Conservation (phyloP, 1,140 invertebrate genomes). For the Piezodorus guildinii region DNA sequence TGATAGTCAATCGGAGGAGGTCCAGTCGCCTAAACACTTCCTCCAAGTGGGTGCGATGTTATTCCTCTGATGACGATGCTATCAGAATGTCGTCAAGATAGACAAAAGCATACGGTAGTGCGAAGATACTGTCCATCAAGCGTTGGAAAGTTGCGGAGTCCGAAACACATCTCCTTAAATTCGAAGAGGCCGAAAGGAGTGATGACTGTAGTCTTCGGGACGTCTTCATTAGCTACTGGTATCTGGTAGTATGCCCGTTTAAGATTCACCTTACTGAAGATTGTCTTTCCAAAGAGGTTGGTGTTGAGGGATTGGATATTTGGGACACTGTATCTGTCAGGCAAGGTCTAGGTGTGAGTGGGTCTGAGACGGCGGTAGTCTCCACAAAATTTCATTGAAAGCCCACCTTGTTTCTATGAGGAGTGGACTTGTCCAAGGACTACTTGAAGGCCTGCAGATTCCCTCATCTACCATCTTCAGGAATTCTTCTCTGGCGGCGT, state of each 20-base stretch:
- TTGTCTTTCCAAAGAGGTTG: not conserved
- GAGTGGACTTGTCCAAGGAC: slow-evolving; percentile 35
- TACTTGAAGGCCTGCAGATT: slow-evolving; percentile 29
- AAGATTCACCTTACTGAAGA: no score
- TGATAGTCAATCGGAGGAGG: slow-evolving; percentile 22
- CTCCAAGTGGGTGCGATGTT: slow-evolving; percentile 27
- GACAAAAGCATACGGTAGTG: slow-evolving; percentile 16
- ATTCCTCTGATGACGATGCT: slow-evolving; percentile 19
- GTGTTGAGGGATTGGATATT: not conserved
- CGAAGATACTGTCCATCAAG: slow-evolving; percentile 19
- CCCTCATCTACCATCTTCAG: slow-evolving; percentile 30
- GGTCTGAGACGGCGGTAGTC: slow-evolving; percentile 35
- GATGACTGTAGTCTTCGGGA: no score
- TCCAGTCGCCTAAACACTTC: slow-evolving; percentile 25
- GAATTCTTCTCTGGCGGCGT: slow-evolving; percentile 20
- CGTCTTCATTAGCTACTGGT: no score
- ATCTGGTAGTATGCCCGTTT: no score
- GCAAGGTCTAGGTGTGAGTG: slow-evolving; percentile 31
- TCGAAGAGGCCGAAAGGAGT: no score
- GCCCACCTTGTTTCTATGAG: slow-evolving; percentile 35
- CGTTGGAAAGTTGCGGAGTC: slow-evolving; percentile 22
- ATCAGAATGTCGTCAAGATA: slow-evolving; percentile 32
- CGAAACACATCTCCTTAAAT: slow-evolving; percentile 19
- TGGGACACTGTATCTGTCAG: slow-evolving; percentile 33
- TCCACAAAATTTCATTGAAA: slow-evolving; percentile 31